Conservation (phyloP, 2,888 invertebrate genomes). For the Spilarctia lutea region DNA sequence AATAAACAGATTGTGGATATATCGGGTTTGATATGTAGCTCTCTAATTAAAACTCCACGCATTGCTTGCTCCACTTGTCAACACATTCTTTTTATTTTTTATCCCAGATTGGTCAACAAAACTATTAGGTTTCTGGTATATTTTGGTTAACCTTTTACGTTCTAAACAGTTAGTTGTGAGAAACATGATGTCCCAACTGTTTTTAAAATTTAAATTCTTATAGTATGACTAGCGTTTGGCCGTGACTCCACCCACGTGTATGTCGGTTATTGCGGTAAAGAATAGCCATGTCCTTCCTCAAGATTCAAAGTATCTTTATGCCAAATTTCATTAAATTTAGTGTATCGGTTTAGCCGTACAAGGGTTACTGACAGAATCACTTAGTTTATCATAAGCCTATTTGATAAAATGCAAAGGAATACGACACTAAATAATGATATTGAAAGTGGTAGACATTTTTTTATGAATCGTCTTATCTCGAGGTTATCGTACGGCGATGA, state of each 20-base stretch:
- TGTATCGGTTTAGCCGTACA: no score
- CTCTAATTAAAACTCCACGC: constrained; percentile 9
- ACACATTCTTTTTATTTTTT: neutral
- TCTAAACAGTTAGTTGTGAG: neutral
- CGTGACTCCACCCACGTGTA: no score
- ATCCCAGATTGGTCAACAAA: neutral
- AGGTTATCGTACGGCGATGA: neutral
- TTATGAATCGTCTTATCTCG: neutral
- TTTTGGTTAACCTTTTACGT: neutral
- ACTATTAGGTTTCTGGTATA: neutral
- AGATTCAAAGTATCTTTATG: no score
- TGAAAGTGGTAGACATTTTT: neutral
- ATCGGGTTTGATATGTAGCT: constrained; percentile 10
- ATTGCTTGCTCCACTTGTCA: neutral
- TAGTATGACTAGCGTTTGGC: neutral
- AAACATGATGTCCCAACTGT: neutral
- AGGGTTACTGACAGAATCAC: no score
- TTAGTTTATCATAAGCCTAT: neutral
- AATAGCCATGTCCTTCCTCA: no score
- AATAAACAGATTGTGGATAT: constrained; percentile 37
- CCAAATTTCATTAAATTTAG: no score
- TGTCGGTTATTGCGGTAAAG: no score
- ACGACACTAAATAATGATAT: neutral
- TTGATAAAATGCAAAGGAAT: neutral
- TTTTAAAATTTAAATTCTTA: neutral